Percentiles rank a stretch among this genome's conserved stretches.
These are phyloP conservation scores for Ifrita kowaldi DNA, from an alignment of 2,113 vertebrate species.

Conservation along the genomic window DNA sequence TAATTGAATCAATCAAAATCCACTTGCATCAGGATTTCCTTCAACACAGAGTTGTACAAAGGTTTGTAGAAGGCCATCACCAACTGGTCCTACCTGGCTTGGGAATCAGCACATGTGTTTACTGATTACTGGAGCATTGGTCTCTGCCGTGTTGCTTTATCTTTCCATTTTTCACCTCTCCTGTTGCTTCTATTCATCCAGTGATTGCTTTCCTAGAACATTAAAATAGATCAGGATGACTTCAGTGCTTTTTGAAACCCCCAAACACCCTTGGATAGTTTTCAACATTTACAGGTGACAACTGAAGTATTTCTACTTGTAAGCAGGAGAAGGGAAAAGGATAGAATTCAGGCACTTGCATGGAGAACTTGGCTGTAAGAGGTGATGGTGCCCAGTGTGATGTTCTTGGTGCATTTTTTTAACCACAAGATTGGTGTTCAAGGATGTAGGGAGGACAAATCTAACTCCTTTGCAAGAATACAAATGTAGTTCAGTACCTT, in stretches of 20 bases:
- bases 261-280: background rate
- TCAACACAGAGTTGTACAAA: background rate
- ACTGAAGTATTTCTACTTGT: background rate
- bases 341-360: background rate
- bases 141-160: background rate
- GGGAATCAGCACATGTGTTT: background rate
- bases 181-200: background rate
- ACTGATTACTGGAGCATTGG: background rate
- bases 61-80: background rate
- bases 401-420: background rate
- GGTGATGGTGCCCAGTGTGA: background rate
- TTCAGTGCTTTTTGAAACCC: background rate
- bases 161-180: background rate
- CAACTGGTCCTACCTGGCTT: background rate
- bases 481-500: background rate
- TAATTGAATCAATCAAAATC: background rate
- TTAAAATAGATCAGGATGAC: background rate
- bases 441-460: background rate
- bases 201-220: background rate
- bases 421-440: background rate
- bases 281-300: rapidly evolving
- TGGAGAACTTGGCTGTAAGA: background rate
- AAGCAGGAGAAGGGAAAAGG: background rate
- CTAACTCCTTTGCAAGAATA: background rate
- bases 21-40: background rate